Evolutionary conservation across 2,797 vertebrate species (phyloP), one percentile per base, ranked within the genome.

Genomic region (Eulemur rubriventer): DNA sequence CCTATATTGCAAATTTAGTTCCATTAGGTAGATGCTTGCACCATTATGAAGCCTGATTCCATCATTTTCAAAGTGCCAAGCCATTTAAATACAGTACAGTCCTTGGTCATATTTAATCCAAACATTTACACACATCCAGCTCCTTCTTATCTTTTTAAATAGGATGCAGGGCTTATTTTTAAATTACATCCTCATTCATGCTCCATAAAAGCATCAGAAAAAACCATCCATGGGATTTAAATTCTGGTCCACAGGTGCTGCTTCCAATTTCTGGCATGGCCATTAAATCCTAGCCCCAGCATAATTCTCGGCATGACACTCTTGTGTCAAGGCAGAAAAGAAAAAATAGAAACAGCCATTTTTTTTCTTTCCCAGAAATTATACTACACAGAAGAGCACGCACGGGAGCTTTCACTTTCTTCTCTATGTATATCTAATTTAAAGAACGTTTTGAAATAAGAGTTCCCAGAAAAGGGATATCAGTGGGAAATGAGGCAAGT

Each of bases 61-160:
- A 95, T 85, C 72, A 78, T 96, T 57, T 96, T 87, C 96, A 95
- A 97, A 96, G 92, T 84, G 22, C 61, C 96, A 96, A 97, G 92
- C 41, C 96, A 50, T 93, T 95, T 93, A 98, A 92, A 97, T 93
- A 59, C 9, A 30, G 87, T 46, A 22, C 38, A 89, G 84, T 67
- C 61, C 26, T 86, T 93, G 84, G 93, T 96, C 97, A 57, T 93
- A 75, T 96, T 98, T 69, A 4, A 94, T 96, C 86, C 59, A 96
- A 97, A 96, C 95, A 89, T 67, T 88, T 96, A 89, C 81, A 97
- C 90, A 98, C 93, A 97, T 83, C 55, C n/a, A 89, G 61, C 18
- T 75, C 94, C 95, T 97, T 97, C 26, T 95, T 96, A 97, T 97
- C 73, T 97, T 97, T 97, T 2, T 0, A 97, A 98, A 94, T 97